These are phyloP conservation scores for Coilia nasus DNA, from an alignment of 2,797 vertebrate species.

Conservation along the genomic window DNA sequence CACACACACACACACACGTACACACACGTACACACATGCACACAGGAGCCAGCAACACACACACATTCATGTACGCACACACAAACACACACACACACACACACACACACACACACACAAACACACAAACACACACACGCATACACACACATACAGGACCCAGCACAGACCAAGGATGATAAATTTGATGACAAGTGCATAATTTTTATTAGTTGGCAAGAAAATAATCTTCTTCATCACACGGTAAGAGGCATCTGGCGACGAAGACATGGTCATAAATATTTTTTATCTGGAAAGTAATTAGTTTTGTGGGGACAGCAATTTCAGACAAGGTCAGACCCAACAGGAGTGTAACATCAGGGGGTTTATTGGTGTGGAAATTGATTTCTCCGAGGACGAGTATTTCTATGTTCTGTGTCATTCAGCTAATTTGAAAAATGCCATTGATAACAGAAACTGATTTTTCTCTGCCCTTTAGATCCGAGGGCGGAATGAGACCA, in stretches of 20 bases:
- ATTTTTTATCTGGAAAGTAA: not conserved
- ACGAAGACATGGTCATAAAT: not conserved
- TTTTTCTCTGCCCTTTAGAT: not conserved
- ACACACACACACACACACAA: no score
- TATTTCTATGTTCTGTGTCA: slow-evolving; percentile 37
- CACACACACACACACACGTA: slow-evolving; percentile 30
- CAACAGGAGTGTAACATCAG: slow-evolving; percentile 31
- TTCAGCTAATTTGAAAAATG: slow-evolving; percentile 47
- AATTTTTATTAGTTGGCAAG: not conserved
- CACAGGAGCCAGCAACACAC: no score
- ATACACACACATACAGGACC: no score
- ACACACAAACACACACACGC: no score
- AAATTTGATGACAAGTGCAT: not conserved
- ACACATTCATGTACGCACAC: no score
- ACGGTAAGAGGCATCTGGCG: not conserved
- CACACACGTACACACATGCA: not conserved
- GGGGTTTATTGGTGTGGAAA: slow-evolving; percentile 45
- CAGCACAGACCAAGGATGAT: no score
- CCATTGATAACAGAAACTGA: not conserved
- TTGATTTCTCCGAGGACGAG: slow-evolving; percentile 50
- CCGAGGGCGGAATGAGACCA: not conserved
- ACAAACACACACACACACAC: no score
- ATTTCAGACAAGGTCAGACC: slow-evolving; percentile 43
- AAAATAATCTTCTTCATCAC: not conserved
- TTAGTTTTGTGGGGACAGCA: slow-evolving; percentile 22